These are phyloP conservation scores for Oncorhynchus tshawytscha DNA, from an alignment of 2,113 vertebrate genomes.

Conservation along the genomic window DNA sequence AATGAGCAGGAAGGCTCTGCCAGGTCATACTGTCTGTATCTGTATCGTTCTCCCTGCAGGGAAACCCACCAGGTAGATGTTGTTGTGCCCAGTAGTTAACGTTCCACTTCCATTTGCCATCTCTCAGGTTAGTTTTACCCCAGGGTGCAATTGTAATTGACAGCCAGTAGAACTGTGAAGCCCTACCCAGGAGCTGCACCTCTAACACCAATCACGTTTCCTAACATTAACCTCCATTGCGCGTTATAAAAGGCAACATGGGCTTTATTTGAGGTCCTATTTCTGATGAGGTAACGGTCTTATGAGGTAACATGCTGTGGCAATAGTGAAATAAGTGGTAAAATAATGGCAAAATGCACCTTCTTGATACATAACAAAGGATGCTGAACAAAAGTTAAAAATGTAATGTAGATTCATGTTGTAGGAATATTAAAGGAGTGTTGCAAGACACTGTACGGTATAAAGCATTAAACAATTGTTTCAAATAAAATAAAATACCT, in stretches of 20 bases:
- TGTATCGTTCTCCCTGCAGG: neutral
- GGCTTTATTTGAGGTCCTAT: no score
- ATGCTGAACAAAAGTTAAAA: no score
- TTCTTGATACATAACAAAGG: no score
- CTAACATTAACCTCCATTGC: conserved; percentile 34
- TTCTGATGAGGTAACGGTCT: no score
- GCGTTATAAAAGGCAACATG: conserved; percentile 25
- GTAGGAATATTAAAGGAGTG: neutral
- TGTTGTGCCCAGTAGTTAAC: neutral
- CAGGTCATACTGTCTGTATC: neutral
- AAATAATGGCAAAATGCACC: no score
- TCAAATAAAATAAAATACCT: neutral
- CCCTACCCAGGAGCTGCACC: conserved; percentile 16
- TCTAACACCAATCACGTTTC: conserved; percentile 48
- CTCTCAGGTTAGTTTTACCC: neutral
- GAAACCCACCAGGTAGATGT: neutral
- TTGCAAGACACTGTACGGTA: neutral
- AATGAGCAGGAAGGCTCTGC: no score
- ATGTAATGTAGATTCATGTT: no score
- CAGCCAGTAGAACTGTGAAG: conserved; percentile 20
- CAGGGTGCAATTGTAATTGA: conserved; percentile 32
- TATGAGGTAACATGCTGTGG: no score
- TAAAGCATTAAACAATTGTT: neutral
- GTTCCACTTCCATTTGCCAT: neutral
- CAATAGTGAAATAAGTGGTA: no score